These are phyloP conservation scores for Agapostemon virescens DNA, from an alignment of 2,888 invertebrate genomes.

Conservation along the genomic window DNA sequence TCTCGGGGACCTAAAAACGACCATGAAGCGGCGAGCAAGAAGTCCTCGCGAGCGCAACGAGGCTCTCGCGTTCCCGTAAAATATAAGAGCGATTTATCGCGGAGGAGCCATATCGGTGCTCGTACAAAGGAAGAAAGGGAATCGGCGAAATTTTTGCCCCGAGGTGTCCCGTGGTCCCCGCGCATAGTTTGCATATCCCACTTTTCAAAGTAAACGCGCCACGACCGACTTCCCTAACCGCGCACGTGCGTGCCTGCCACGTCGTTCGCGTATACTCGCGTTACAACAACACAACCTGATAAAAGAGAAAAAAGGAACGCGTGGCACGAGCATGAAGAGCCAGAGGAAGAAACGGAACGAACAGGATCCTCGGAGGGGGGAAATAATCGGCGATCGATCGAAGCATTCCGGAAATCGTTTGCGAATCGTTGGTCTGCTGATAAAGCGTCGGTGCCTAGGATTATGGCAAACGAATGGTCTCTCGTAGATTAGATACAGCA, in stretches of 20 bases:
- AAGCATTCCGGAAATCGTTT: neutral
- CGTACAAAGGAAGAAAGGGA: conserved; percentile 53
- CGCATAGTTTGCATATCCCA: conserved; percentile 59
- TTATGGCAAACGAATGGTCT: neutral
- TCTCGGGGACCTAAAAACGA: conserved; percentile 46
- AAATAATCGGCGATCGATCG: neutral
- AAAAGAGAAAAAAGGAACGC: conserved; percentile 30
- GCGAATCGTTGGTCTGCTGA: neutral
- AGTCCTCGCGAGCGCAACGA: conserved; percentile 5
- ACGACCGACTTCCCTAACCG: conserved; percentile 53
- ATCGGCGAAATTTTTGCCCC: conserved; percentile 53
- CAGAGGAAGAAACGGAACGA: neutral
- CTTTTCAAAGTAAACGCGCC: conserved; percentile 54
- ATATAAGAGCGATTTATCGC: conserved; percentile 53
- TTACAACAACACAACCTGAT: conserved; percentile 1
- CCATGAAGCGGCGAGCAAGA: neutral
- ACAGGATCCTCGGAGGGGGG: neutral
- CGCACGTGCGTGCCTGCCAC: conserved; percentile 49
- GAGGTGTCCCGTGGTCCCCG: conserved; percentile 29
- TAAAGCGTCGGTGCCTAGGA: neutral
- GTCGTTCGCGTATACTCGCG: conserved; percentile 48
- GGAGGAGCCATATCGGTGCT: conserved; percentile 44
- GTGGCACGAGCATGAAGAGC: neutral
- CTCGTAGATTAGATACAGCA: neutral
- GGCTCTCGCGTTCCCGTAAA: conserved; percentile 26